Conservation (phyloP, 2,113 vertebrate species). For the Chloebia gouldiae region DNA sequence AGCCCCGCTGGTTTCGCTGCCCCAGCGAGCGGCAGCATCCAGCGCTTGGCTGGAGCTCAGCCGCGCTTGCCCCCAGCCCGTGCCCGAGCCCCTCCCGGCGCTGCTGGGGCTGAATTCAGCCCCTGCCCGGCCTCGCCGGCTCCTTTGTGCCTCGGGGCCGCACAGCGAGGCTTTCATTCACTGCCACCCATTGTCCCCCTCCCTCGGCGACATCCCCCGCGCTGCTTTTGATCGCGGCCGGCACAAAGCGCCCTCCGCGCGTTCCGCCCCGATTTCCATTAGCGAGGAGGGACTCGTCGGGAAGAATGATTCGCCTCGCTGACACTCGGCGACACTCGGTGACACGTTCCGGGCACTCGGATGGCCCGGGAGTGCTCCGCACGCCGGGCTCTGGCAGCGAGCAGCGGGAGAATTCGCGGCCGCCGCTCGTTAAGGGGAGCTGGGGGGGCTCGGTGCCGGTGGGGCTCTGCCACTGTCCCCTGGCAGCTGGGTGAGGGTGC, state of each 20-base stretch:
- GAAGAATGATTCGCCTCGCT: too few relatives aligned
- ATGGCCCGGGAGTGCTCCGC: too few relatives aligned
- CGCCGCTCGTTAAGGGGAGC: too few relatives aligned
- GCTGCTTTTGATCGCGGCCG: background rate
- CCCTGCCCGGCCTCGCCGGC: background rate
- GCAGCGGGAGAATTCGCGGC: too few relatives aligned
- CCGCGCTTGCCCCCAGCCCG: background rate
- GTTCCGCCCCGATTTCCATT: conserved; percentile 29
- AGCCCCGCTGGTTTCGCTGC: background rate
- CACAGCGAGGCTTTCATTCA: conserved; percentile 57
- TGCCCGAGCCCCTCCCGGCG: background rate
- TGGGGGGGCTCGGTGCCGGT: too few relatives aligned
- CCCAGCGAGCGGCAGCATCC: background rate
- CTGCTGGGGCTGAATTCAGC: background rate
- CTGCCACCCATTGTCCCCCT: conserved; percentile 53
- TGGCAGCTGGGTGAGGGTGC: too few relatives aligned
- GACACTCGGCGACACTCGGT: too few relatives aligned
- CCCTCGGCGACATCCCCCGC: conserved; percentile 46
- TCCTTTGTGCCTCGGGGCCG: conserved; percentile 42
- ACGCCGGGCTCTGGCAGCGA: too few relatives aligned
- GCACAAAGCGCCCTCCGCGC: conserved; percentile 26
- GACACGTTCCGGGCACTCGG: too few relatives aligned
- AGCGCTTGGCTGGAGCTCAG: background rate
- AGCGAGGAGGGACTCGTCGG: too few relatives aligned
- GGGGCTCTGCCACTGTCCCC: too few relatives aligned